Conservation (phyloP, 2,797 vertebrate species). For the Spheniscus humboldti region DNA sequence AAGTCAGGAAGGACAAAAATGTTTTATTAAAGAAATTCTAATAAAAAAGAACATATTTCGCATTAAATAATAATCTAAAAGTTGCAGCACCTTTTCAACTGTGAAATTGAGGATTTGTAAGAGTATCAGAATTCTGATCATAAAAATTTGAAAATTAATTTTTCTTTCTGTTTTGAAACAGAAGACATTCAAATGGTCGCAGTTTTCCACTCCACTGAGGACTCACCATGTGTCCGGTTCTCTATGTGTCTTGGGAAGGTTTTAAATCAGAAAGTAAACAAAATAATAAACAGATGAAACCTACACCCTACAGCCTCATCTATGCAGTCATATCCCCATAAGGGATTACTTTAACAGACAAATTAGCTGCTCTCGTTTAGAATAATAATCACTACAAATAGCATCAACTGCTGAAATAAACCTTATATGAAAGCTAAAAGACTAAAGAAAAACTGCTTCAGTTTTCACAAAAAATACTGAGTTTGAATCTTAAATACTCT, state of each 20-base stretch:
- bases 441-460: neutral
- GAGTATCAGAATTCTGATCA: neutral
- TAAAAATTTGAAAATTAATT: neutral
- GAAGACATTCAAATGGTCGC: neutral
- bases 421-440: neutral
- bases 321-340: neutral
- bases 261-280: neutral
- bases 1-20: neutral
- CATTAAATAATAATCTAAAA: neutral
- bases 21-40: neutral
- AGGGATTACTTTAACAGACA: neutral
- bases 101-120: neutral
- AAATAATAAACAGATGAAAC: neutral
- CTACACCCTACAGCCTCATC: neutral
- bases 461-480: neutral
- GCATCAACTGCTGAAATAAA: neutral
- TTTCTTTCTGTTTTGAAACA: neutral
- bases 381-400: neutral
- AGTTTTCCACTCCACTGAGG: neutral
- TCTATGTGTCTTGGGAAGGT: neutral
- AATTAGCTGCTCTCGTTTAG: neutral
- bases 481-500: neutral
- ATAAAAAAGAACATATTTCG: neutral
- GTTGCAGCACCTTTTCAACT: neutral
- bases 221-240: neutral